Base-by-base conservation (phyloP, 1,140 invertebrate genomes). In the Olivierus martensii region DNA sequence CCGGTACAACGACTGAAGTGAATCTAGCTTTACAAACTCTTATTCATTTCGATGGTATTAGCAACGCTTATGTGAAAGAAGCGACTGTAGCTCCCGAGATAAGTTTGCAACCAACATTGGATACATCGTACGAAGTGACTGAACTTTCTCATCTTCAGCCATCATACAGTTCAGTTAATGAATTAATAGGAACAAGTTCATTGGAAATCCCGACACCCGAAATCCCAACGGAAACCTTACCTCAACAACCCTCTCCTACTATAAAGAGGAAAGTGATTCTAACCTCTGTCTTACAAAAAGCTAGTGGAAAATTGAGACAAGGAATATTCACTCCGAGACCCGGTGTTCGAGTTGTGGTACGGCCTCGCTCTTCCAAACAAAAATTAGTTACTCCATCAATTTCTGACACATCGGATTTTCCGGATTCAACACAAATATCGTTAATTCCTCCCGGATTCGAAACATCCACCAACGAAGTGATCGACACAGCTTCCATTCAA, bases 21-120 rank as follows among this genome's bases (percentile, higher is more conserved):
- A 67, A 67, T 57, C 52, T 69, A 7, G 62, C 62, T 14, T 60
- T 68, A 7, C 61, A 61, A 28, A 66, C 63, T 4, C 52, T 66
- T 9, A 53, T 67, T 17, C 59, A 63, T 39, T 55, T 67, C 14
- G 62, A 62, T 46, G 58, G 59, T 35, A 34, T 63, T 2, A 48
- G 18, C 11, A 61, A 63, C 48, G 53, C 51, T 22, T 41, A 38
- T 12, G 37, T 17, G 14, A 15, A 22, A 15, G 14, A 41, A 37
- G 14, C 22, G 7, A 7, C 35, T 1, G 34, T 18, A 15, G 9
- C 18, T 14, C 3, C 43, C 21, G 28, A 47, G 12, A 50, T 34
- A 7, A 28, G 28, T 28, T n/a, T 15, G 12, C 39, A 41, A 41
- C 17, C 39, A 41, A 9, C 9, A 9, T 11, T 15, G 6, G 17